Evolutionary conservation across 2,113 vertebrate genomes (phyloP).

Genomic region (Axis porcinus): DNA sequence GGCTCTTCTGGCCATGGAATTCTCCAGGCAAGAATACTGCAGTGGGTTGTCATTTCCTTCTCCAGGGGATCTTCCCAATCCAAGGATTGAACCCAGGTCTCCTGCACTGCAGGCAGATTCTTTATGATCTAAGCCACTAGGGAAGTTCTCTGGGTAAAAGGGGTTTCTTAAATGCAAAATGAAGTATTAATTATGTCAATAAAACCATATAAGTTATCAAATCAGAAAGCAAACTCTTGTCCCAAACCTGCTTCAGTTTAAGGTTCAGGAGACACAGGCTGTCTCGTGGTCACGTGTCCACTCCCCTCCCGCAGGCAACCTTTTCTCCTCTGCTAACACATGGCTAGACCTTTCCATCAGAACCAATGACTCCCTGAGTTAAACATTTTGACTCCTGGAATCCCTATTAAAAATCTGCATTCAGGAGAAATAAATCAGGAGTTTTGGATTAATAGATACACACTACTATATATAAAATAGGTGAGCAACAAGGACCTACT

Average conservation of each 20-base stretch:
- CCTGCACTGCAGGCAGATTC: background rate
- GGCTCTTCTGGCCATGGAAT: background rate
- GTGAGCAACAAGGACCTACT: background rate
- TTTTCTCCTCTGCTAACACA: background rate
- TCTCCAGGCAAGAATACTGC: background rate
- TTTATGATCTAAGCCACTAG: background rate
- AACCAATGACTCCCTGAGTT: background rate
- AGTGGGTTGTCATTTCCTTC: background rate
- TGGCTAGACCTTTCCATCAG: background rate
- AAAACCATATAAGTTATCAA: background rate
- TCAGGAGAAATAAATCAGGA: background rate
- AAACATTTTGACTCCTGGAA: background rate
- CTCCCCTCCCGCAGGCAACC: background rate
- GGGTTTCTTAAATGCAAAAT: background rate
- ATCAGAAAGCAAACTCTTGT: background rate
- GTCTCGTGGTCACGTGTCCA: accelerated
- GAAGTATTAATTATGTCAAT: background rate
- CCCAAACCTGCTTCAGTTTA: background rate
- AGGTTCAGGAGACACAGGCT: background rate
- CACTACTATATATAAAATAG: background rate
- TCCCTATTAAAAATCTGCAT: background rate
- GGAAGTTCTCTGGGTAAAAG: background rate
- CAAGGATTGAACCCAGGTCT: background rate
- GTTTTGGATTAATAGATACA: background rate
- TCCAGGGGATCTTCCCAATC: background rate